Evolutionary conservation across 2,113 vertebrate species (phyloP).

Genomic region (Misgurnus anguillicaudatus): DNA sequence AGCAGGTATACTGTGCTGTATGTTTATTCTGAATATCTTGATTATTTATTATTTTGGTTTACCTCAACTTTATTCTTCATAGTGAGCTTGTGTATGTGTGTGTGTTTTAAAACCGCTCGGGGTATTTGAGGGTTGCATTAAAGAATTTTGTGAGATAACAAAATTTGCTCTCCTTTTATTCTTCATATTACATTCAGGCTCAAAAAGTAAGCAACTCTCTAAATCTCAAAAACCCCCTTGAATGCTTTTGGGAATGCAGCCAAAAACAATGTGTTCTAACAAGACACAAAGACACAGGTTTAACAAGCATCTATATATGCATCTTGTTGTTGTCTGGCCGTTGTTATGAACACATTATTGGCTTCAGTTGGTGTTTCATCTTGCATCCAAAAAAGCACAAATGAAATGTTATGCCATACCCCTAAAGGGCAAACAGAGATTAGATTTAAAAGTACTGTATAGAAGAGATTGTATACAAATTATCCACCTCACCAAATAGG

Average conservation of each 20-base stretch:
- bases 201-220: neutral
- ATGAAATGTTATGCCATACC: too few species aligned
- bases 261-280: neutral
- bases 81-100: slow-evolving; percentile 19
- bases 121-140: slow-evolving; percentile 44
- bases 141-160: slow-evolving; percentile 49
- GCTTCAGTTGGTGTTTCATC: neutral
- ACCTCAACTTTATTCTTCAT: neutral
- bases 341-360: slow-evolving; percentile 14
- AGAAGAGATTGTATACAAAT: too few species aligned
- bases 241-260: slow-evolving; percentile 7
- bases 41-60: too few species aligned
- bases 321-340: neutral
- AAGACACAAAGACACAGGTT: too few species aligned
- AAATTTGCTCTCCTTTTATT: slow-evolving; percentile 43
- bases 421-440: too few species aligned
- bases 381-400: neutral
- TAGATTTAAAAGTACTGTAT: too few species aligned
- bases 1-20: too few species aligned
- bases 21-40: too few species aligned
- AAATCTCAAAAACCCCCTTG: neutral
- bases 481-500: too few species aligned
- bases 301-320: too few species aligned
- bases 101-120: slow-evolving; percentile 44
- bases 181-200: slow-evolving; percentile 45